Conservation (phyloP, 2,888 invertebrate genomes). For the Cerastis leucographa region DNA sequence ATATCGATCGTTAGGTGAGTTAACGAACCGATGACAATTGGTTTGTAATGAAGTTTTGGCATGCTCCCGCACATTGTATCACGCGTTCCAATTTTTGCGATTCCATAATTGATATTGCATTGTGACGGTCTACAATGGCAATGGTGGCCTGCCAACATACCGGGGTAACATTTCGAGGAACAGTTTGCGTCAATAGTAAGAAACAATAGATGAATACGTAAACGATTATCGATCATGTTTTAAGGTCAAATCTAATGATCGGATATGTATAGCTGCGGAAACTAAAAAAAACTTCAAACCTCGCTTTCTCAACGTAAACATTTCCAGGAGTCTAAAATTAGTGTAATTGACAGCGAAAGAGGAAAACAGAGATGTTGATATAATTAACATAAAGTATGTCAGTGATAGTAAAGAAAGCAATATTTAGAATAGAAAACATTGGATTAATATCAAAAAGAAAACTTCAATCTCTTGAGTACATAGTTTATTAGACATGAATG, state of each 20-base stretch:
- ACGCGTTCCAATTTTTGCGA: conserved; percentile 74
- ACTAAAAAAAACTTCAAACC: conserved; percentile 4
- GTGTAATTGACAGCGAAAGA: conserved; percentile 11
- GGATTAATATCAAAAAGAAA: conserved; percentile 23
- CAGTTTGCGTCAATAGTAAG: conserved; percentile 57
- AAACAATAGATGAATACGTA: conserved; percentile 60
- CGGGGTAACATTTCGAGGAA: conserved; percentile 46
- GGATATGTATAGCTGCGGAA: neutral
- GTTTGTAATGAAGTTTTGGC: conserved; percentile 75
- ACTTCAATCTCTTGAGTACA: conserved; percentile 19
- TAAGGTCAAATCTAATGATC: conserved; percentile 20
- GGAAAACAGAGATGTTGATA: conserved; percentile 23
- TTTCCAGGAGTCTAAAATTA: conserved; percentile 4
- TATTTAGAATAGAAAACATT: conserved; percentile 38
- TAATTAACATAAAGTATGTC: conserved; percentile 29
- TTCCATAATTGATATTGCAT: conserved; percentile 69
- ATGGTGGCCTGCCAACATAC: conserved; percentile 65
- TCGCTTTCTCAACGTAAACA: conserved; percentile 2
- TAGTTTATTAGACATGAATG: conserved; percentile 7
- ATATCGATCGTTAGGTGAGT: conserved; percentile 58
- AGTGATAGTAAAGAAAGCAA: conserved; percentile 28
- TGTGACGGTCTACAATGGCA: conserved; percentile 63
- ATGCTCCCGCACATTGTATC: conserved; percentile 77
- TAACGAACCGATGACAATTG: conserved; percentile 67
- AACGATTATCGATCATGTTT: conserved; percentile 7